Evolutionary conservation across 2,888 invertebrate species (phyloP), one percentile per base, ranked within the genome.

Genomic region (Papilio elwesi): DNA sequence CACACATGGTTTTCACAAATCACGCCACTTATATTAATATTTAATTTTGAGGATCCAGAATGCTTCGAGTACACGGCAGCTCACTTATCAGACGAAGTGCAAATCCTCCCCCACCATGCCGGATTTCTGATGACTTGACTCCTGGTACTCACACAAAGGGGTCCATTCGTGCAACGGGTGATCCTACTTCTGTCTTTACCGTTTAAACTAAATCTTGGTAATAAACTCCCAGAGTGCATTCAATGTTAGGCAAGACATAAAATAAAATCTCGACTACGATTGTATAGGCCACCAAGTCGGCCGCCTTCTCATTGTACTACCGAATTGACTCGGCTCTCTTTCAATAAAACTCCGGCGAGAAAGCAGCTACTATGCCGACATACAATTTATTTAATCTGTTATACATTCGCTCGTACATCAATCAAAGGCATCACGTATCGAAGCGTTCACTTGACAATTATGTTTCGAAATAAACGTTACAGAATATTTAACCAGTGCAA

Each of bases 371-470:
- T 86, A 84, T 83, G 80, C 80, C 83, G 82, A 80, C 84, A 85
- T 87, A 85, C 26, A 86, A 86, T 89, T 84, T 85, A 88, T 91
- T 89, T 86, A 88, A 90, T 90, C 85, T 87, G 85, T 59, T 59
- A 89, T 88, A 90, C 86, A 83, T 85, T 88, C 87, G 82, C 83
- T 82, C 82, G 81, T 81, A 88, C 86, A 90, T 91, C 88, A 90
- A 90, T 92, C 90, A 90, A 81, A 79, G 76, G 76, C 80, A 81
- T 79, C 81, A 79, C 81, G 80, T 78, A 78, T 75, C 70, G 75
- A 75, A 74, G 75, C 76, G 78, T 75, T 78, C 76, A 80, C 75
- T 80, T 78, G 82, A 83, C 81, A 85, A 84, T 83, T 83, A 83
- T 9, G 43, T 43, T 7, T 16, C 13, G 15, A 43, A 68, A 53